Evolutionary conservation across 2,888 invertebrate genomes (phyloP), one percentile per base, ranked within the genome.

Genomic region (Isoperla grammatica): DNA sequence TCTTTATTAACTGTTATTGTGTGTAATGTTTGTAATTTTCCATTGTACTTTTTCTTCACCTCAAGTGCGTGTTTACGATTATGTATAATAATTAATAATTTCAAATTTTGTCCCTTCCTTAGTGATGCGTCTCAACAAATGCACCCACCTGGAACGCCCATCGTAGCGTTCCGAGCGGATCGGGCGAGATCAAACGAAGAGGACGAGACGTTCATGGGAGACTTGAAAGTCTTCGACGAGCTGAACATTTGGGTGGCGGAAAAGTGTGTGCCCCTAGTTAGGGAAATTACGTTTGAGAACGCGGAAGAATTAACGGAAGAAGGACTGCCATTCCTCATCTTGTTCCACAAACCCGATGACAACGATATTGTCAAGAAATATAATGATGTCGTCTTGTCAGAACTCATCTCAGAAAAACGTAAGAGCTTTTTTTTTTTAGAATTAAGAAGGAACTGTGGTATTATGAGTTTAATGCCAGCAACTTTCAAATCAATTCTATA

Each of bases 251-350:
- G 98, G 98, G 82, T 88, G 0, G 85, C 89, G 63, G 90, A 94
- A 66, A 93, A 92, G 71, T 99, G 99, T 74, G 90, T 98, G 40
- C 97, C 99, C 0, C 77, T 98, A 12, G 98, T 99, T 0, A 81
- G 99, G 57, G 98, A 99, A 76, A 99, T 99, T 62, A 99, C 98
- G 0, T 99, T 99, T 76, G 97, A 98, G 76, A 99, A 99, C 80
- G 99, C 99, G 1, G 99, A 99, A 76, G 98, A 98, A 75, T 76
- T 98, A 20, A 98, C 98, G 0, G 98, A 98, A 75, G 99, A 99
- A 77, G 98, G 98, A 35, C 76, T 99, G 69, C 99, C 99, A 4
- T 99, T 99, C 79, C 81, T 99, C 39, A 98, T 99, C 67, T 78
- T 99, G 43, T 99, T 99, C 78, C 94, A 99, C 71, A 78, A 85